Evolutionary conservation across 2,888 invertebrate species (phyloP).

Genomic region (Seira musarum): DNA sequence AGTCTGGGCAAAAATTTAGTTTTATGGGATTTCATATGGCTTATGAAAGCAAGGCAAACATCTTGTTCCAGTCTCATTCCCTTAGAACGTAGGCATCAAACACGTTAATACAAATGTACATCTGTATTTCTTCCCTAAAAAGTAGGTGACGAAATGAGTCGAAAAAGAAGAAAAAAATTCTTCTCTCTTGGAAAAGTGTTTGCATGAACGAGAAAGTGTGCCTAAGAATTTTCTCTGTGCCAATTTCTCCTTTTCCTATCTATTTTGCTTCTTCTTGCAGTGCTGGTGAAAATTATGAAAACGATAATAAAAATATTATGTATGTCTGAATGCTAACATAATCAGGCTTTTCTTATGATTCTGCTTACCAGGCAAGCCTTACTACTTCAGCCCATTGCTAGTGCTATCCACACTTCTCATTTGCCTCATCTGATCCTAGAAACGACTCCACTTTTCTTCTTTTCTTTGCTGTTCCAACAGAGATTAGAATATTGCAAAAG

Average conservation of each 20-base stretch:
- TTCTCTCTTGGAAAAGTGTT: neutral
- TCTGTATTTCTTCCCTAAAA: neutral
- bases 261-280: neutral
- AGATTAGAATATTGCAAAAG: no score
- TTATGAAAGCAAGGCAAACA: no score
- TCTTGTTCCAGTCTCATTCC: no score
- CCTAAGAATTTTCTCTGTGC: neutral
- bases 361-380: no score
- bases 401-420: neutral
- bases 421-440: neutral
- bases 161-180: conserved; percentile 2
- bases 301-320: neutral
- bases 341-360: neutral
- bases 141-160: neutral
- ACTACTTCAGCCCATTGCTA: neutral
- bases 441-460: no score
- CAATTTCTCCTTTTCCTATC: neutral
- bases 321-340: neutral
- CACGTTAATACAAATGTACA: conserved; percentile 1
- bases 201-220: neutral
- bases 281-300: neutral
- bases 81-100: no score
- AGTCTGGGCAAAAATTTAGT: no score
- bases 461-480: no score
- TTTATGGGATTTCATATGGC: no score